These are phyloP conservation scores for Daubentonia madagascariensis DNA, from an alignment of 2,113 vertebrate species.

Conservation along the genomic window DNA sequence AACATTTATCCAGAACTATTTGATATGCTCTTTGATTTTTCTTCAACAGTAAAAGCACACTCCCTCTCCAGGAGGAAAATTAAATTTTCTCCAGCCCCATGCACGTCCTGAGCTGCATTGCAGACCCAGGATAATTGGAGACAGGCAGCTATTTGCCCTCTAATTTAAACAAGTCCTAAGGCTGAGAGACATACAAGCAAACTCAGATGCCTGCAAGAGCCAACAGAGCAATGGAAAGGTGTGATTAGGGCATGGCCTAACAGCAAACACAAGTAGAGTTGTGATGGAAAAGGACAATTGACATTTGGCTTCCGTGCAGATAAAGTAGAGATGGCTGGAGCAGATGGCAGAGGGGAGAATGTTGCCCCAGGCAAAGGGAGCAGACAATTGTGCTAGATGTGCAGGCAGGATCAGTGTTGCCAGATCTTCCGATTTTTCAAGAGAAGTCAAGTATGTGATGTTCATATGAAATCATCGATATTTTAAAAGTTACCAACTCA, in stretches of 20 bases:
- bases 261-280: not conserved
- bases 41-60: not conserved
- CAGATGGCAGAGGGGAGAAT: not conserved
- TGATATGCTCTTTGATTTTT: not conserved
- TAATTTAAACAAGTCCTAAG: constrained; percentile 55
- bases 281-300: not conserved
- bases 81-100: constrained; percentile 34
- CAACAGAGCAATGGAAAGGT: not conserved
- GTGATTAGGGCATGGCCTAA: not conserved
- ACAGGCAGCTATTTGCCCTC: constrained; percentile 50
- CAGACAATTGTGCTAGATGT: not conserved
- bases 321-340: not conserved
- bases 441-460: not conserved
- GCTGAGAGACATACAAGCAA: constrained; percentile 3
- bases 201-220: not conserved
- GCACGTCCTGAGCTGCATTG: not conserved
- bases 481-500: not conserved
- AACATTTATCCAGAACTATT: not conserved
- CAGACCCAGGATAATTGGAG: constrained; percentile 46
- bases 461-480: not conserved
- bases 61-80: constrained; percentile 39
- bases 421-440: not conserved
- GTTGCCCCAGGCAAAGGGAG: not conserved
- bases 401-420: not conserved
- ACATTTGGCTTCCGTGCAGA: not conserved